Percentiles rank a stretch among this genome's conserved stretches.
These are phyloP conservation scores for Carlito syrichta DNA, from an alignment of 2,113 vertebrate species.

Conservation along the genomic window DNA sequence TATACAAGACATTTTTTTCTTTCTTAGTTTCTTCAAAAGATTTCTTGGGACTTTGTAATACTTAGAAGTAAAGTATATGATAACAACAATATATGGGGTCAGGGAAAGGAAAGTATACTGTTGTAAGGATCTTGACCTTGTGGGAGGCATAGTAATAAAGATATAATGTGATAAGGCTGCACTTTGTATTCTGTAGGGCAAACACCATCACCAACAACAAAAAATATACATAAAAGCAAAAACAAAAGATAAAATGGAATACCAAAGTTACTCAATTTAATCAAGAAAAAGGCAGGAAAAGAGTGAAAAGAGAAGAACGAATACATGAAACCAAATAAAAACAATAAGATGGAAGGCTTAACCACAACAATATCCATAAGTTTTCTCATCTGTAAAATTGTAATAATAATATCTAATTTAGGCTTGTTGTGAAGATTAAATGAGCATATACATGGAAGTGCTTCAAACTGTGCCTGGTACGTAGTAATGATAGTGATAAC, in stretches of 20 bases:
- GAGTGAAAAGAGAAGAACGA: not conserved
- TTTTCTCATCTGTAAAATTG: slow-evolving; percentile 14
- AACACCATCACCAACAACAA: not conserved
- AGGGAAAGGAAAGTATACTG: not conserved
- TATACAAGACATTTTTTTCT: not conserved
- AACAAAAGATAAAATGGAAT: not conserved
- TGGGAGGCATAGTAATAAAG: not conserved
- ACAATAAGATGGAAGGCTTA: not conserved
- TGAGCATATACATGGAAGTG: not conserved
- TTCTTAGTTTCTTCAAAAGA: not conserved
- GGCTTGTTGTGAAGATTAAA: not conserved
- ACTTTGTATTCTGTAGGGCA: not conserved
- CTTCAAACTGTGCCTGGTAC: not conserved
- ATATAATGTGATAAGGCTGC: not conserved
- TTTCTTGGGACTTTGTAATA: not conserved
- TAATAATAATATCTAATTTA: not conserved
- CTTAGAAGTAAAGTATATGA: not conserved
- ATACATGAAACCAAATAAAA: not conserved
- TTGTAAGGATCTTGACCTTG: not conserved
- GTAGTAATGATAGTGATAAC: too few relatives aligned
- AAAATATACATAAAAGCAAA: not conserved
- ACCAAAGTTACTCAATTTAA: not conserved
- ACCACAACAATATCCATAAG: not conserved
- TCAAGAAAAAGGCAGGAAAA: not conserved
- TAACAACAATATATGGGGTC: not conserved